Evolutionary conservation across 2,797 vertebrate species (phyloP), one percentile per base, ranked within the genome.

Genomic region (Catostomus latipinnis): DNA sequence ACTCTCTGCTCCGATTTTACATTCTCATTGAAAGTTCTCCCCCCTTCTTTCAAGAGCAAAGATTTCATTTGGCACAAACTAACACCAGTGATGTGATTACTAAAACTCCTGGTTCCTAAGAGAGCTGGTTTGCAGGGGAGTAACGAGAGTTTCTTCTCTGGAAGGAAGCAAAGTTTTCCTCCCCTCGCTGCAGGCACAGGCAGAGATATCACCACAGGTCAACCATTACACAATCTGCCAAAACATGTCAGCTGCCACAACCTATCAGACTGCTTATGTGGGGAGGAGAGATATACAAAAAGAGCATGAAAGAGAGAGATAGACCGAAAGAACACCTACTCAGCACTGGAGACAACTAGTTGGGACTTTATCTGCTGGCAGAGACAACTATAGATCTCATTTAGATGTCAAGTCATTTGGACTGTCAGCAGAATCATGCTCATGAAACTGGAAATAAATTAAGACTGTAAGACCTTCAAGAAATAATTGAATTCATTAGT

Each of bases 211-310:
- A 62, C 74, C 61, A 57, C 66, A 71, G 68, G 60, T 76, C 57
- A 43, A 57, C 50, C 45, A 54, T 63, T 79, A 74, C 57, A 68
- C 56, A 78, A 80, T 81, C 60, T 81, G 82, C 65, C 54, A 77
- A 52, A 78, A 86, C 78, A 84, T n/a, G 78, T 71, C 74, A 50
- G 67, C 54, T 82, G 34, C 34, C 63, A 61, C 74, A 76, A 34
- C 52, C 74, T 65, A 56, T 76, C 52, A 65, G 74, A 61, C 69
- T 45, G 58, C 18, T 61, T 58, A 18, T 9, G 71, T 34, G 73
- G 57, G 52, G 50, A 70, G 53, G 43, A 52, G 62, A 63, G 58
- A 62, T 46, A 82, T 14, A 22, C 43, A 46, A 43, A 58, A 76
- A 12, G 50, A 67, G 52, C 58, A 65, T 76, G 63, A 76, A 76